Evolutionary conservation across 2,113 vertebrate species (phyloP).

Genomic region (Anseranas semipalmata): DNA sequence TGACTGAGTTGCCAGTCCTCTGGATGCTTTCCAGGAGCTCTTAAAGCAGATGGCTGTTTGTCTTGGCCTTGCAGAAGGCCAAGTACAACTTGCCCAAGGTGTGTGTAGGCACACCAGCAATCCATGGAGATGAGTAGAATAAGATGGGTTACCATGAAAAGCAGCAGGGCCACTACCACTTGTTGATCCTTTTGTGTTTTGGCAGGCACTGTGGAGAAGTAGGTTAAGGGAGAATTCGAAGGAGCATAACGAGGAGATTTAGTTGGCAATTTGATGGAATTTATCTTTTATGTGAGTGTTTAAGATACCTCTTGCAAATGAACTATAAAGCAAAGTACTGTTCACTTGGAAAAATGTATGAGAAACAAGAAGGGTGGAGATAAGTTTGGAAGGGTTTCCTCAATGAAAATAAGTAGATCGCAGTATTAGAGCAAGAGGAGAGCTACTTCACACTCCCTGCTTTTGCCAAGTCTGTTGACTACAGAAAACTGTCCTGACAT

Average conservation of each 20-base stretch:
- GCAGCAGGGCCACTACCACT: background rate
- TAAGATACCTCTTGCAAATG: background rate
- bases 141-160: accelerated
- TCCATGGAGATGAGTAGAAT: background rate
- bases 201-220: background rate
- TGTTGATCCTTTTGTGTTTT: background rate
- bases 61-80: background rate
- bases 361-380: background rate
- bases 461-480: background rate
- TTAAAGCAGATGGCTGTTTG: background rate
- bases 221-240: background rate
- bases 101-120: background rate
- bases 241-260: background rate
- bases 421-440: background rate
- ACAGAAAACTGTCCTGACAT: background rate
- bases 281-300: accelerated
- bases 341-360: background rate
- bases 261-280: background rate
- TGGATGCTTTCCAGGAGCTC: background rate
- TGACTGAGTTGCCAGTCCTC: accelerated
- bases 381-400: background rate
- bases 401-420: background rate
- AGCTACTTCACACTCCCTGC: background rate
- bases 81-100: background rate
- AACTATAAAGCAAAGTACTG: background rate